phyloP scores from a whole-genome alignment of 2,888 invertebrate species.

The Aelia acuminata region DNA sequence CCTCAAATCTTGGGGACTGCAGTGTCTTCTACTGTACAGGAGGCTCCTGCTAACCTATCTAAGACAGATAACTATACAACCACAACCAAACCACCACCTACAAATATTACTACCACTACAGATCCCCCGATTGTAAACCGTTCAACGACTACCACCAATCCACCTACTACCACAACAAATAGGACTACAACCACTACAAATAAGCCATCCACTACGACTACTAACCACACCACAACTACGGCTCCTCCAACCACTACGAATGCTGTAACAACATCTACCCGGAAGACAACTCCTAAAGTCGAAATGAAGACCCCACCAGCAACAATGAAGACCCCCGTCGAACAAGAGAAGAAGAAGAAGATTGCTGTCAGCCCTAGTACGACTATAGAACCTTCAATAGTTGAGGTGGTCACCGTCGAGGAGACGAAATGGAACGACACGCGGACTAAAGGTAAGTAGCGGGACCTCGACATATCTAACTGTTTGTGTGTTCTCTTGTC shows the following conservation, averaged over 20 bases:
- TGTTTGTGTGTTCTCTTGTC: constrained; percentile 13
- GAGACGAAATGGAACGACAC: constrained; percentile 33
- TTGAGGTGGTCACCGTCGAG: constrained; percentile 57
- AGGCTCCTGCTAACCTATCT: constrained; percentile 62
- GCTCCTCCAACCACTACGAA: constrained; percentile 61
- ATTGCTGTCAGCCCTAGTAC: constrained; percentile 60
- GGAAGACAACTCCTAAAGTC: constrained; percentile 60
- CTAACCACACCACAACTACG: constrained; percentile 57
- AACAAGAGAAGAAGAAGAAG: constrained; percentile 62
- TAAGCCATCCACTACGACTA: neutral
- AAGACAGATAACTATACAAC: constrained; percentile 54
- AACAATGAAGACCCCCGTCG: constrained; percentile 63
- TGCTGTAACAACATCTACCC: constrained; percentile 61
- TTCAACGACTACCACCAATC: constrained; percentile 56
- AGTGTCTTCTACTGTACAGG: constrained; percentile 64
- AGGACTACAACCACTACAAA: constrained; percentile 46
- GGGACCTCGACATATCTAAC: neutral
- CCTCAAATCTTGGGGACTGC: neutral
- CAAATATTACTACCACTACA: constrained; percentile 47
- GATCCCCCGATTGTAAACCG: neutral
- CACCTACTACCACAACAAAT: constrained; percentile 36
- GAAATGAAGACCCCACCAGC: constrained; percentile 61
- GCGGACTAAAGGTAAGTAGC: constrained; percentile 56
- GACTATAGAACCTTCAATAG: constrained; percentile 65
- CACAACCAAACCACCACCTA: constrained; percentile 45